Percentiles rank a stretch among this genome's conserved stretches.
Conservation (phyloP, 2,888 invertebrate species). For the Drosophila borealis region DNA sequence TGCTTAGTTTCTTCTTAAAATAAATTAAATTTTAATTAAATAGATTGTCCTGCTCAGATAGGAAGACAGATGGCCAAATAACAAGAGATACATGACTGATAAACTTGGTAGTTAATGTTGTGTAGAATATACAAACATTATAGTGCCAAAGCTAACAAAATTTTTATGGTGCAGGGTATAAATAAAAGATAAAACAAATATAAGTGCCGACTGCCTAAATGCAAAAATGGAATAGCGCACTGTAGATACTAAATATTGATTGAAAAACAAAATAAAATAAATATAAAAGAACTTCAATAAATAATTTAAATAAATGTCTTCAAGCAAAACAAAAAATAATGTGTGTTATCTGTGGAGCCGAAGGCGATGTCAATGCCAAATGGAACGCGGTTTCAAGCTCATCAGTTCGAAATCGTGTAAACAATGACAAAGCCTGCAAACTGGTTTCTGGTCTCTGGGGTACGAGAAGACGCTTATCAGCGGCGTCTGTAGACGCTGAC, state of each 20-base stretch:
- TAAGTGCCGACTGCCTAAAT: slow-evolving; percentile 49
- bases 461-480: slow-evolving; percentile 40
- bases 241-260: slow-evolving; percentile 44
- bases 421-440: slow-evolving; percentile 42
- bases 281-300: slow-evolving; percentile 18
- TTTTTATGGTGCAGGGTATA: slow-evolving; percentile 14
- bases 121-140: too few relatives aligned
- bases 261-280: slow-evolving; percentile 9
- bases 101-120: too few relatives aligned
- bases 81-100: too few relatives aligned
- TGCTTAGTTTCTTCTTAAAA: too few relatives aligned
- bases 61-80: too few relatives aligned
- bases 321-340: slow-evolving; percentile 61
- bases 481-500: slow-evolving; percentile 26
- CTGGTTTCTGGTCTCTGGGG: slow-evolving; percentile 34
- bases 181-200: slow-evolving; percentile 15
- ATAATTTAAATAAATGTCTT: slow-evolving; percentile 53
- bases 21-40: too few relatives aligned
- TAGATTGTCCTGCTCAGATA: too few relatives aligned
- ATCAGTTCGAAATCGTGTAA: slow-evolving; percentile 21
- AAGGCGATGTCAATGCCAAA: slow-evolving; percentile 39
- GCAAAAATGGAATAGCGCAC: slow-evolving; percentile 54
- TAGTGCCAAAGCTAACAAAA: too few relatives aligned
- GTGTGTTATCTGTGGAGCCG: slow-evolving; percentile 47
- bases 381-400: slow-evolving; percentile 27